A percentile compares a stretch with the other conserved stretches of the same genome.
These are phyloP conservation scores for Microchrysa polita DNA, from an alignment of 2,888 invertebrate species.

Conservation along the genomic window DNA sequence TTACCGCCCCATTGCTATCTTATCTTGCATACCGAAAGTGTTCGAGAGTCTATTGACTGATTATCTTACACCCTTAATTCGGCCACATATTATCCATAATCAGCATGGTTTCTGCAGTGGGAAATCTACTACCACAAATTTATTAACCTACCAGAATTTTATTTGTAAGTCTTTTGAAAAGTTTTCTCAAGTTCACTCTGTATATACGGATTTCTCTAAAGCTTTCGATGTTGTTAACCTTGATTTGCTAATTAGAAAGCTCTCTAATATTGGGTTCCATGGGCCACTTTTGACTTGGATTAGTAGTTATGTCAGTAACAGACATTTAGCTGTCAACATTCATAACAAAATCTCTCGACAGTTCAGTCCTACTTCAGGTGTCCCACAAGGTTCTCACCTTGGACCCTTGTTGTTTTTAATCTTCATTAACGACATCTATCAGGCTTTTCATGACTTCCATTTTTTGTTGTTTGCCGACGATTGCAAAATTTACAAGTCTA, in stretches of 20 bases:
- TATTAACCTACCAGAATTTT: background rate
- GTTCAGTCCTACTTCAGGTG: background rate
- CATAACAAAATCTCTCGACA: background rate
- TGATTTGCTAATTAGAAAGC: background rate
- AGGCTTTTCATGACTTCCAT: background rate
- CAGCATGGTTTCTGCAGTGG: no score
- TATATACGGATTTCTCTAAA: background rate
- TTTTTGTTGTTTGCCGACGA: background rate
- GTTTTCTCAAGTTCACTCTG: background rate
- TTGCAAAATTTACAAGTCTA: background rate
- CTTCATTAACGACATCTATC: background rate
- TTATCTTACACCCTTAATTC: no score
- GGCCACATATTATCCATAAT: background rate
- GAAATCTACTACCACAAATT: no score
- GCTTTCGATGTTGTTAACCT: background rate
- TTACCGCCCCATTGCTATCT: no score
- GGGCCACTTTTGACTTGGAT: background rate
- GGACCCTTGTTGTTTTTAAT: background rate
- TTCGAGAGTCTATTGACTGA: no score
- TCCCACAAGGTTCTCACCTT: background rate
- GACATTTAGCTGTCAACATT: background rate
- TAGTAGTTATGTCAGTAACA: background rate
- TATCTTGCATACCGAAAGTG: no score
- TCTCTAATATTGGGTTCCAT: background rate
- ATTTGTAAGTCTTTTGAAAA: background rate